phyloP scores from a whole-genome alignment of 2,113 vertebrate species.

The Hippocampus guttulatus region DNA sequence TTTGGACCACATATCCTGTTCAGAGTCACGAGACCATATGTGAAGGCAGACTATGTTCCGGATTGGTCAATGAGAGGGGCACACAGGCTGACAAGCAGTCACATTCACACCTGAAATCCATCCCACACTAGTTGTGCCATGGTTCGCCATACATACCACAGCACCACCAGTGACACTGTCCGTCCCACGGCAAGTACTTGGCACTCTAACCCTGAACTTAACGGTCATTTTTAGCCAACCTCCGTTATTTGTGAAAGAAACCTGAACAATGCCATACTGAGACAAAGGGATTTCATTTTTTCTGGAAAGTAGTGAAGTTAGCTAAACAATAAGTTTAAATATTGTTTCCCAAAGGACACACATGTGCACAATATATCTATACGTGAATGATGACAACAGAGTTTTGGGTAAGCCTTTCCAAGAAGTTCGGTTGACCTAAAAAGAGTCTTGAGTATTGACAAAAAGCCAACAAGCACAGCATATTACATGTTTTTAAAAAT shows the following conservation, averaged over 20 bases:
- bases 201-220: not conserved
- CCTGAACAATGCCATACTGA: not conserved
- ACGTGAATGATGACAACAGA: not conserved
- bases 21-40: not conserved
- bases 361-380: too few species aligned
- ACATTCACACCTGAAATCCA: not conserved
- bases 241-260: not conserved
- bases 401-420: not conserved
- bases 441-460: not conserved
- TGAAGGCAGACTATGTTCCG: not conserved
- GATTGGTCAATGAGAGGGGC: not conserved
- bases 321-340: not conserved
- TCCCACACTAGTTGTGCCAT: not conserved
- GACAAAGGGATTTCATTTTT: not conserved
- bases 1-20: not conserved
- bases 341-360: not conserved
- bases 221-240: not conserved
- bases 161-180: not conserved
- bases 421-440: not conserved
- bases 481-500: conserved; percentile 15
- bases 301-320: not conserved
- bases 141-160: not conserved
- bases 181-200: not conserved
- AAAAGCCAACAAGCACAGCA: conserved; percentile 2
- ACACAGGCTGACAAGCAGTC: not conserved